Evolutionary conservation across 2,797 vertebrate species (phyloP).

Genomic region (Varecia variegata): DNA sequence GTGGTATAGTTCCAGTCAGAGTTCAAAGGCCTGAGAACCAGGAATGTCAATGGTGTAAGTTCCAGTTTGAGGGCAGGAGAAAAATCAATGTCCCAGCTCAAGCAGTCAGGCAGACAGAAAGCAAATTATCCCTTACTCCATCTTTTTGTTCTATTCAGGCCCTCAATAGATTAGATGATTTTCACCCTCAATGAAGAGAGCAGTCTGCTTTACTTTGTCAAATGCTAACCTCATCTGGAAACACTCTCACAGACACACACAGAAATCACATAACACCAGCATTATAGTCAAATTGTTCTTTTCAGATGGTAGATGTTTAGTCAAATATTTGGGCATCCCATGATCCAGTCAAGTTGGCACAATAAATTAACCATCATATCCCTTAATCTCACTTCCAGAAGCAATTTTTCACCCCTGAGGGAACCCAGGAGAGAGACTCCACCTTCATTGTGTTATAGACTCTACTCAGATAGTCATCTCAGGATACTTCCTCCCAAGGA

Average conservation of each 20-base stretch:
- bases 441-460: neutral
- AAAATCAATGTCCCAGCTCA: neutral
- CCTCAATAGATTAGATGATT: neutral
- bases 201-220: neutral
- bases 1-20: neutral
- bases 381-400: neutral
- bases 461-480: neutral
- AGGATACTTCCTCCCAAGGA: neutral
- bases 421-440: neutral
- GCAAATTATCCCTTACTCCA: neutral
- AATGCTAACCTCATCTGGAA: neutral
- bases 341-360: neutral
- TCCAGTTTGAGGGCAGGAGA: neutral
- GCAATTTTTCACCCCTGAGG: neutral
- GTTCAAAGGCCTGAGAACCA: neutral
- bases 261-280: neutral
- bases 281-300: too few relatives aligned
- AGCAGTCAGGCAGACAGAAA: neutral
- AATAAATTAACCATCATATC: neutral
- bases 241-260: neutral
- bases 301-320: neutral
- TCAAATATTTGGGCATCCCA: neutral
- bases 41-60: neutral
- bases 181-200: neutral
- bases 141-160: neutral